These are phyloP conservation scores for Pheucticus melanocephalus DNA, from an alignment of 2,113 vertebrate species.

Conservation along the genomic window DNA sequence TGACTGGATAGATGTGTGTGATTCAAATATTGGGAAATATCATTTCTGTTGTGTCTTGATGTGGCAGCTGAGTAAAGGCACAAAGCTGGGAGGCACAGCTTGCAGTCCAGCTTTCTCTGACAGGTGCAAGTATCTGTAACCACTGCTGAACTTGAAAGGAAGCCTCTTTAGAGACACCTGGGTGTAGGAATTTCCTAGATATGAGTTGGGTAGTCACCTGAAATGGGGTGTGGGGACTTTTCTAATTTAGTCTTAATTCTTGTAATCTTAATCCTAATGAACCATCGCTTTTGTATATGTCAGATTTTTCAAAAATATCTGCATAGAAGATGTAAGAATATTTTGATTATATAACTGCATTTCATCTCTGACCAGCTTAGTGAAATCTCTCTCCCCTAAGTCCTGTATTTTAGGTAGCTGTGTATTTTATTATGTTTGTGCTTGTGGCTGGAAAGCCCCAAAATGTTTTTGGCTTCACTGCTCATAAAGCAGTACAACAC, in stretches of 20 bases:
- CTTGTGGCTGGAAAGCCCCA: not conserved
- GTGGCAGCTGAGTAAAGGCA: not conserved
- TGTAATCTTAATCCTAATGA: not conserved
- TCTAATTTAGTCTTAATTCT: not conserved
- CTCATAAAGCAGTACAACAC: not conserved
- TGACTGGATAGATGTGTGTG: not conserved
- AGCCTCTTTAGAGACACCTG: not conserved
- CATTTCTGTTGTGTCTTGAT: not conserved
- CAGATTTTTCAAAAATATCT: not conserved
- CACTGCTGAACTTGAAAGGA: not conserved
- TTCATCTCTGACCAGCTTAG: not conserved
- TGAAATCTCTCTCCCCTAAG: not conserved
- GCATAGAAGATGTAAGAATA: not conserved
- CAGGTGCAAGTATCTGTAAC: not conserved
- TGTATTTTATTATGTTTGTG: not conserved
- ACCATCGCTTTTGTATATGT: not conserved
- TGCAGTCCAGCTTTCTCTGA: not conserved
- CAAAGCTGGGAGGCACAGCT: not conserved
- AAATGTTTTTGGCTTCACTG: not conserved
- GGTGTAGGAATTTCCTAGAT: not conserved
- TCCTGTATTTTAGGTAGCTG: not conserved
- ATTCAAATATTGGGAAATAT: not conserved
- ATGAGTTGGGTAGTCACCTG: not conserved
- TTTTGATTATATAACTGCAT: not conserved
- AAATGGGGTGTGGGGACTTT: not conserved